Evolutionary conservation across 2,113 vertebrate species (phyloP).

Genomic region (Pelobates fuscus): DNA sequence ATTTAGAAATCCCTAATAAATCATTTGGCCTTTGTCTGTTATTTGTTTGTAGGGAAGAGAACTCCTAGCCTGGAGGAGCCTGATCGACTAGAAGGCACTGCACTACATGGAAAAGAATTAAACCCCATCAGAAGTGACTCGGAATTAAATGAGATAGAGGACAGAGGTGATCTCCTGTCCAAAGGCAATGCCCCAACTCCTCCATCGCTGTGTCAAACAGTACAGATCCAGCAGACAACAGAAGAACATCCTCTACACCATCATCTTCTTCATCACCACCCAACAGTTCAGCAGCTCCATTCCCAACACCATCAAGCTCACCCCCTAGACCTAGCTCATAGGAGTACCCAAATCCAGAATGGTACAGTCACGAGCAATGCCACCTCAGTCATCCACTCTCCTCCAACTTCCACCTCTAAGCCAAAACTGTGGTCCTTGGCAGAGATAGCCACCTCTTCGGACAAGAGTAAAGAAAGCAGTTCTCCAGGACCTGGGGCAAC

Average conservation of each 20-base stretch:
- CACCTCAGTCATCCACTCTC: conserved; percentile 91
- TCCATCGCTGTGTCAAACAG: conserved; percentile 62
- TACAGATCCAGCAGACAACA: conserved; percentile 60
- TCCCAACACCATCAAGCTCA: conserved; percentile 35
- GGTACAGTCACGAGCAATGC: conserved; percentile 65
- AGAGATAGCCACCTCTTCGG: conserved; percentile 93
- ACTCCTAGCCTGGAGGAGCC: conserved; percentile 50
- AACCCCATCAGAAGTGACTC: conserved; percentile 81
- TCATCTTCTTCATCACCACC: conserved; percentile 37
- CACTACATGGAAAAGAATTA: conserved; percentile 57
- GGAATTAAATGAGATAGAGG: conserved; percentile 87
- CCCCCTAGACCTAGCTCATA: conserved; percentile 34
- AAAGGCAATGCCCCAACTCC: conserved; percentile 73
- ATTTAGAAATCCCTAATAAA: too few species aligned
- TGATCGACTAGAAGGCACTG: conserved; percentile 63
- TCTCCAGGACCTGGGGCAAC: conserved; percentile 65
- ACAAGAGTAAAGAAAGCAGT: conserved; percentile 84
- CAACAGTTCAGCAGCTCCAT: conserved; percentile 51
- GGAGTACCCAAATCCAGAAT: conserved; percentile 51
- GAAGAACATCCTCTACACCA: conserved; percentile 40
- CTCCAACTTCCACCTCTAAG: conserved; percentile 80
- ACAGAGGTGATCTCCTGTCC: conserved; percentile 74
- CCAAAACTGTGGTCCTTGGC: conserved; percentile 96
- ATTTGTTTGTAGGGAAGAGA: conserved; percentile 50
- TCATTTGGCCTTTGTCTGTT: too few species aligned